Evolutionary conservation across 2,113 vertebrate genomes (phyloP).

Genomic region (chimpanzee (Pan troglodytes)): DNA sequence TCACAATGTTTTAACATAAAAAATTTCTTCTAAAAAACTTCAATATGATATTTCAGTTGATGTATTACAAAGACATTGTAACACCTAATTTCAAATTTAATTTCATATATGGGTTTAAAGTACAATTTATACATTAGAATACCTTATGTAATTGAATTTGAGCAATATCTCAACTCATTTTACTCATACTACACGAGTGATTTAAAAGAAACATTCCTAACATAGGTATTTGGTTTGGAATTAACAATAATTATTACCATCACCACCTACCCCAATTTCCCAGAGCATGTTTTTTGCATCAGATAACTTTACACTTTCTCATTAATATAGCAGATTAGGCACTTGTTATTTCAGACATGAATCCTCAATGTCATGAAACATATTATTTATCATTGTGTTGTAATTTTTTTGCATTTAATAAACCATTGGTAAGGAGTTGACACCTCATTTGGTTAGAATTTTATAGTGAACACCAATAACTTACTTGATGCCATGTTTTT

Average conservation of each 20-base stretch:
- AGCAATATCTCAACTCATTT: not conserved
- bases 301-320: not conserved
- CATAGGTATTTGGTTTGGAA: not conserved
- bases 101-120: not conserved
- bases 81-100: not conserved
- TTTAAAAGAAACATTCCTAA: not conserved
- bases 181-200: not conserved
- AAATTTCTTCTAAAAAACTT: not conserved
- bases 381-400: not conserved
- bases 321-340: not conserved
- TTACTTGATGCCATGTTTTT: not conserved
- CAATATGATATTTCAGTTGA: not conserved
- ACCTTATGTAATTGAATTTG: not conserved
- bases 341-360: not conserved
- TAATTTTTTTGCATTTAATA: not conserved
- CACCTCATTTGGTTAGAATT: not conserved
- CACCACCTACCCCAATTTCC: too few relatives aligned
- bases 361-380: not conserved
- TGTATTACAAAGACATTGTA: not conserved
- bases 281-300: accelerated
- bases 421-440: not conserved
- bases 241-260: not conserved
- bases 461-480: not conserved
- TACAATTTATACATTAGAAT: not conserved
- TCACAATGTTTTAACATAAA: not conserved